Conservation (phyloP, 2,797 vertebrate species). For the Loris lydekkerianus region DNA sequence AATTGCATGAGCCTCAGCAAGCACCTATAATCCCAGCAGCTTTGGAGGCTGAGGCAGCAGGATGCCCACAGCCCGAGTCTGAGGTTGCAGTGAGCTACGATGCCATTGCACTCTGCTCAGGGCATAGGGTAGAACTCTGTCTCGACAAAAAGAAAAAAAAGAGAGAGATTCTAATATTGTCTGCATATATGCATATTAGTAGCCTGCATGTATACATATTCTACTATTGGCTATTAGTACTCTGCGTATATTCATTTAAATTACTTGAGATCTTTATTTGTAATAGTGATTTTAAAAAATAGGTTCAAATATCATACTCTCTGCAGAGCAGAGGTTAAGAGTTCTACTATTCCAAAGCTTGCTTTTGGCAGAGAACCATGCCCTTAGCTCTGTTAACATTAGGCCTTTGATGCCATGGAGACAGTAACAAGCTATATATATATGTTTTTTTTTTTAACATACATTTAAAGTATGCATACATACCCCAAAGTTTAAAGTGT, state of each 20-base stretch:
- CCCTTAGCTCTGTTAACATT: slow-evolving; percentile 24
- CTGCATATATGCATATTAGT: not conserved
- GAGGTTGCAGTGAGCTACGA: no score
- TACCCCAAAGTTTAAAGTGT: slow-evolving; percentile 46
- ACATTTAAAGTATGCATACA: slow-evolving; percentile 27
- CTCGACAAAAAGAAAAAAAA: no score
- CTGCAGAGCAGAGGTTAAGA: slow-evolving; percentile 52
- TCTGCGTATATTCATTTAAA: not conserved
- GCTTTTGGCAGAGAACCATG: slow-evolving; percentile 3
- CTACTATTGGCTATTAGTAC: slow-evolving; percentile 22
- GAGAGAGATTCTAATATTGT: slow-evolving; percentile 30
- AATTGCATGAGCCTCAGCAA: no score
- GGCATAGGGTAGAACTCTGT: no score
- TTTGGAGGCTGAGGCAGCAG: no score
- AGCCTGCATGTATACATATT: not conserved
- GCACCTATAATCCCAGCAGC: no score
- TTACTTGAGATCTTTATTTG: slow-evolving; percentile 54
- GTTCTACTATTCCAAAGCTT: slow-evolving; percentile 53
- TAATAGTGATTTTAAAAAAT: slow-evolving; percentile 57
- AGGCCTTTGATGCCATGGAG: slow-evolving; percentile 48
- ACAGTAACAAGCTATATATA: slow-evolving; percentile 20
- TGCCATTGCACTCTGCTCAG: no score
- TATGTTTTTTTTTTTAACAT: slow-evolving; percentile 1
- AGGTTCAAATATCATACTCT: slow-evolving; percentile 6
- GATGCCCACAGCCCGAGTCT: no score